Evolutionary conservation across 2,113 vertebrate species (phyloP), one percentile per base, ranked within the genome.

Genomic region (Chloropsis hardwickii): DNA sequence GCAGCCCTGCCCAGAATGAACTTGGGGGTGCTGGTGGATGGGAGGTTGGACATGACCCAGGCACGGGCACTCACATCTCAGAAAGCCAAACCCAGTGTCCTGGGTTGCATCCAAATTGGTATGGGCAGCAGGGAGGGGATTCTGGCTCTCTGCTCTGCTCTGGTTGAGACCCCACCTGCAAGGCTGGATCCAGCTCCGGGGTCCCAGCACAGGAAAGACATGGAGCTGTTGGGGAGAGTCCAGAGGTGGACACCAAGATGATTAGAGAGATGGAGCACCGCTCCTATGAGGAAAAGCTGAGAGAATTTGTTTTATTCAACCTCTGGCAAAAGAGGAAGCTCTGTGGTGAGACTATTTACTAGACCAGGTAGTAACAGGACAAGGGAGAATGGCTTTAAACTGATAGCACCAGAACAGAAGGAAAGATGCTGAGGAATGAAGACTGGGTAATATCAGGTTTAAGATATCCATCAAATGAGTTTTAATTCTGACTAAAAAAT

Each of bases 171-270:
- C 24, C 33, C 48, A n/a, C n/a, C 40, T 71, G 48, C 5, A 56
- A 4, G 0, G 4, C 48, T 62, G 35, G 35, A 56, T 8, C 53
- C 48, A 56, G 40, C 11, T 31, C 29, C 35, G 48, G 16, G 24
- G 6, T 6, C 13, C 12, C 29, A 70, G 64, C 25, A 67, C 53
- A 51, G 39, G 40, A 40, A 29, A n/a, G 8, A 69, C 28, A 47
- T 3, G 3, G 20, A 29, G 0, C 4, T 40, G 19, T 2, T 40
- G 20, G 19, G 33, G 5, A 0, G 2, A 45, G 4, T 19, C 14
- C n/a, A 24, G 54, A 67, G 37, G 9, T 5, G 22, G 6, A 1
- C 15, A 33, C 22, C 39, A 45, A 60, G 33, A 28, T 28, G 12
- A 12, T 33, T 1, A 69, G 33, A 78, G 28, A 6, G 18, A 44